These are phyloP conservation scores for Axis porcinus DNA, from an alignment of 2,113 vertebrate genomes.

Conservation along the genomic window DNA sequence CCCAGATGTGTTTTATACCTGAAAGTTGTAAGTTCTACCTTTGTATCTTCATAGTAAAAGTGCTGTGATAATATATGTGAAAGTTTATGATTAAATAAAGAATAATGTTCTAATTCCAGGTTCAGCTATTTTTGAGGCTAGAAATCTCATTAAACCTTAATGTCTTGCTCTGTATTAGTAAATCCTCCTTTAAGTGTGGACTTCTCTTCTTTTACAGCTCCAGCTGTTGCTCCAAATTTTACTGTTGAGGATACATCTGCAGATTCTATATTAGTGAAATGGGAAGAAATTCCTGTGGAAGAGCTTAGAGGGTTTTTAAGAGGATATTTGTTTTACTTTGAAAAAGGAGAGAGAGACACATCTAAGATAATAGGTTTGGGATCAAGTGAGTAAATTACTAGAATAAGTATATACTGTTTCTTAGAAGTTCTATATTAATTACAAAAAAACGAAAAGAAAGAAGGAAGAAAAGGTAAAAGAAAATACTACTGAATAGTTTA, in stretches of 20 bases:
- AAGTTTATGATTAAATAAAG: background rate
- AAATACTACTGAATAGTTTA: background rate
- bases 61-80: background rate
- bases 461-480: background rate
- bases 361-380: conserved; percentile 72
- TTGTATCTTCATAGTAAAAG: background rate
- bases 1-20: background rate
- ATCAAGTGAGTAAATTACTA: conserved; percentile 72
- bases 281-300: conserved; percentile 82
- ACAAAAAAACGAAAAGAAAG: background rate
- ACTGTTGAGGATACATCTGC: conserved; percentile 82
- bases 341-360: conserved; percentile 82
- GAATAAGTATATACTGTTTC: background rate
- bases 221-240: conserved; percentile 80
- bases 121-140: background rate
- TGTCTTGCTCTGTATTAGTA: background rate
- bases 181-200: background rate
- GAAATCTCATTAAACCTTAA: background rate
- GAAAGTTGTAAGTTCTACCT: background rate
- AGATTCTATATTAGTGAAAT: conserved; percentile 83
- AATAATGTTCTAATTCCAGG: background rate
- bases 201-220: conserved; percentile 70
- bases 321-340: conserved; percentile 83
- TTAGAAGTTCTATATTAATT: background rate
- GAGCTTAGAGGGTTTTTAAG: conserved; percentile 82